These are phyloP conservation scores for Lanistes nyassanus DNA, from an alignment of 1,140 invertebrate species.

Conservation along the genomic window DNA sequence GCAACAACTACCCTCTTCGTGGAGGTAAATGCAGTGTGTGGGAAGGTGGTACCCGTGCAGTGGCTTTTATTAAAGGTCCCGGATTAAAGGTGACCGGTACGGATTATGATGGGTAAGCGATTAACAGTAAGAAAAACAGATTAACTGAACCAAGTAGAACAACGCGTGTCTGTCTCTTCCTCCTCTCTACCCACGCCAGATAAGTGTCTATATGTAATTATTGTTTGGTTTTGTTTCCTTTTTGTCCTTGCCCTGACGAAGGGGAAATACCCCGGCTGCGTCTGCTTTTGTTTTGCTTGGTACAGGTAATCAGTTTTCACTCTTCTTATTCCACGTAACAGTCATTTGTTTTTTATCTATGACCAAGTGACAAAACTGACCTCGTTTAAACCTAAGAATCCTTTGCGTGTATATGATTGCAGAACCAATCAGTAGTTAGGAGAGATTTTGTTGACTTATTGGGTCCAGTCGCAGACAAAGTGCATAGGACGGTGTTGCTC, in stretches of 20 bases:
- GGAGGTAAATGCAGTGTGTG: slow-evolving; percentile 44
- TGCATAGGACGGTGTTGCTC: too few species aligned
- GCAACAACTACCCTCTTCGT: slow-evolving; percentile 44
- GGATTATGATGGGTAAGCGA: slow-evolving; percentile 44
- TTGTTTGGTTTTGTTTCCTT: neutral
- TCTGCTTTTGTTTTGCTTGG: too few species aligned
- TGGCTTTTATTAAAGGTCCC: slow-evolving; percentile 56
- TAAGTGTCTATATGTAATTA: neutral
- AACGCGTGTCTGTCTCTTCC: neutral
- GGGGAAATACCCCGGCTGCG: too few species aligned
- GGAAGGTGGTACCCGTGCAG: slow-evolving; percentile 48
- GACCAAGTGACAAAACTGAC: neutral
- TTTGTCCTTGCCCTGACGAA: neutral
- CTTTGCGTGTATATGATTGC: neutral
- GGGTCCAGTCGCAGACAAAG: too few species aligned
- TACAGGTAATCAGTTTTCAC: too few species aligned
- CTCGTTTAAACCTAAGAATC: neutral
- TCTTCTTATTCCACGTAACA: slow-evolving; percentile 2
- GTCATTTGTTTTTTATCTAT: slow-evolving; percentile 2
- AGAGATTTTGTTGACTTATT: too few species aligned
- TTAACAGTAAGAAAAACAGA: slow-evolving; percentile 7
- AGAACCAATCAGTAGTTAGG: too few species aligned
- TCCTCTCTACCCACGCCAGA: neutral
- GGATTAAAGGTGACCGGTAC: slow-evolving; percentile 38
- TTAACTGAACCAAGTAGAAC: neutral